Conservation (phyloP, 2,113 vertebrate genomes). For the Pipra filicauda region DNA sequence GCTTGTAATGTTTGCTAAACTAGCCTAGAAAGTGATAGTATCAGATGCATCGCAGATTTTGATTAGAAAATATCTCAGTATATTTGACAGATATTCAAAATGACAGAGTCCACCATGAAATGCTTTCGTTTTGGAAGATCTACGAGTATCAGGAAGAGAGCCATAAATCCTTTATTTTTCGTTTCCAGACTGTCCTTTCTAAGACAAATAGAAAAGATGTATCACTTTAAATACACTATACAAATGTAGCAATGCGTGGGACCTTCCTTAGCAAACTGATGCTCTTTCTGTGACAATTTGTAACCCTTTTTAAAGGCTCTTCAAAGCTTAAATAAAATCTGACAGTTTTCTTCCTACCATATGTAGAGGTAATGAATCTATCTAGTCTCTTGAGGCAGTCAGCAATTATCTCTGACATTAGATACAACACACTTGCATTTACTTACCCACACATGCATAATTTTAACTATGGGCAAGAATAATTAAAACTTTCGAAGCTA, state of each 20-base stretch:
- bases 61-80: neutral
- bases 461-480: slow-evolving; percentile 33
- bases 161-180: neutral
- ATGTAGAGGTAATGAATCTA: slow-evolving; percentile 53
- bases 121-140: neutral
- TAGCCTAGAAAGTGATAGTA: neutral
- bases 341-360: slow-evolving; percentile 46
- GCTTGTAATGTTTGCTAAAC: neutral
- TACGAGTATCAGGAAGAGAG: neutral
- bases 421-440: slow-evolving; percentile 46
- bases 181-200: neutral
- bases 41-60: neutral
- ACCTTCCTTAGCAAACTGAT: slow-evolving; percentile 31
- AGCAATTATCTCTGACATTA: slow-evolving; percentile 55
- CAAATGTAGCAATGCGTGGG: neutral
- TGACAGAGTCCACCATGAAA: neutral
- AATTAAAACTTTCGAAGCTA: slow-evolving; percentile 32
- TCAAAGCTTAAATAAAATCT: slow-evolving; percentile 50
- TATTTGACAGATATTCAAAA: neutral
- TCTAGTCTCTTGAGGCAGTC: slow-evolving; percentile 41
- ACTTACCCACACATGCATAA: slow-evolving; percentile 22
- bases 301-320: slow-evolving; percentile 4
- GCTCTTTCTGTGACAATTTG: slow-evolving; percentile 25
- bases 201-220: neutral
- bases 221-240: neutral